Percentiles rank a stretch among this genome's conserved stretches.
These are phyloP conservation scores for Brachyalestes nurse DNA, from an alignment of 2,797 vertebrate genomes.

Conservation along the genomic window DNA sequence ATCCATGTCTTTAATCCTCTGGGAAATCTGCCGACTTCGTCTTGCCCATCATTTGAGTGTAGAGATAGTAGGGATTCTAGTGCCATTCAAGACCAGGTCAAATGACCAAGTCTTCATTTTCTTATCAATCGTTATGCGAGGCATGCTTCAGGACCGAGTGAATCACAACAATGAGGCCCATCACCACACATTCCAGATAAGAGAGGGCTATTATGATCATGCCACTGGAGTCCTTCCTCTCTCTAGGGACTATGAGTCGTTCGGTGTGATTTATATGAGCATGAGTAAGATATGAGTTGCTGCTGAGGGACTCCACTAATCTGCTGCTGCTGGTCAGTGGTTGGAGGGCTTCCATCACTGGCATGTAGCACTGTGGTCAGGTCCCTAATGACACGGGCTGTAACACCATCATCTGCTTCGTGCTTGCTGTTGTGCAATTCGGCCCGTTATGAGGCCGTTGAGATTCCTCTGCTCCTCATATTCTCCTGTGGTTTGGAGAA, in stretches of 20 bases:
- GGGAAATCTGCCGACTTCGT: background rate
- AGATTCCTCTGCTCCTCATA: constrained; percentile 51
- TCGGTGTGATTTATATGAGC: constrained; percentile 52
- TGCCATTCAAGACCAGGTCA: background rate
- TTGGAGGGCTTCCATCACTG: constrained; percentile 54
- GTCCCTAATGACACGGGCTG: constrained; percentile 49
- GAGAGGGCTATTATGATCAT: constrained; percentile 24
- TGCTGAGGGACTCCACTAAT: constrained; percentile 42
- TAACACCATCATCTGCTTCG: constrained; percentile 54
- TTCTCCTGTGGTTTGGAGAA: constrained; percentile 58
- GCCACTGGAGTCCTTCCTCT: constrained; percentile 14
- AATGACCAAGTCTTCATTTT: background rate
- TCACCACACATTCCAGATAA: background rate
- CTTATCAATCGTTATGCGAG: constrained; percentile 7
- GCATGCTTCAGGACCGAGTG: constrained; percentile 4
- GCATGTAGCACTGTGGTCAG: constrained; percentile 55
- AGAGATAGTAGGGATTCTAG: background rate
- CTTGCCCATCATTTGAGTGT: background rate
- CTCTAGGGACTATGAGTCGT: constrained; percentile 35
- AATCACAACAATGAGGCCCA: constrained; percentile 29
- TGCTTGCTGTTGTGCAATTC: constrained; percentile 42
- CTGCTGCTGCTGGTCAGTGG: constrained; percentile 50
- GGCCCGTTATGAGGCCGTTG: constrained; percentile 46
- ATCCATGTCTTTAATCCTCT: background rate
- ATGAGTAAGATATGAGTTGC: constrained; percentile 48